These are phyloP conservation scores for Notocelia uddmanniana DNA, from an alignment of 2,888 invertebrate species.

Conservation along the genomic window DNA sequence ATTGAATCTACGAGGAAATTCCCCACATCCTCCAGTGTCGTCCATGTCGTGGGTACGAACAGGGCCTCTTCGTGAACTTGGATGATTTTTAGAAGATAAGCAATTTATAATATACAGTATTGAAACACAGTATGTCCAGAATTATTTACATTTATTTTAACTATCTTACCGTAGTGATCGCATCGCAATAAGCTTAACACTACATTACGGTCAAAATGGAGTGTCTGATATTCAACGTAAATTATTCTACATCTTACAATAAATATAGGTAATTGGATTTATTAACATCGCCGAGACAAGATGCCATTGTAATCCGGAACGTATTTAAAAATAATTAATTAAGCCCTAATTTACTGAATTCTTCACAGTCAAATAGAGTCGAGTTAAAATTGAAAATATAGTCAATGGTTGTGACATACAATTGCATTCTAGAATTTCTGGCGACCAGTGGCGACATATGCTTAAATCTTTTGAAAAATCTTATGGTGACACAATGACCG, in stretches of 20 bases:
- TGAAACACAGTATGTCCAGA: constrained; percentile 56
- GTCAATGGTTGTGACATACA: constrained; percentile 20
- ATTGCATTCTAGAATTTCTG: background rate
- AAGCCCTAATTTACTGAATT: constrained; percentile 19
- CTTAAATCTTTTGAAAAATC: background rate
- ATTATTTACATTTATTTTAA: constrained; percentile 69
- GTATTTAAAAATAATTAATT: constrained; percentile 21
- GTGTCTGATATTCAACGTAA: constrained; percentile 49
- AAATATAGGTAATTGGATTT: constrained; percentile 58
- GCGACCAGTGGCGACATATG: background rate
- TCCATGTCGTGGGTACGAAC: too few species aligned
- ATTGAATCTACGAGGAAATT: too few species aligned
- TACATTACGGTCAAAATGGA: constrained; percentile 56
- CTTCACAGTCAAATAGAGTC: constrained; percentile 26
- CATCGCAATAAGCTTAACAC: constrained; percentile 41
- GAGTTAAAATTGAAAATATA: constrained; percentile 2
- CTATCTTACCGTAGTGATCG: constrained; percentile 43
- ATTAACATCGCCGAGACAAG: constrained; percentile 31
- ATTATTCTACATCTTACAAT: constrained; percentile 63
- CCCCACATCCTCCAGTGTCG: too few species aligned
- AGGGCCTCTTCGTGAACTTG: too few species aligned
- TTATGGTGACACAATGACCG: too few species aligned
- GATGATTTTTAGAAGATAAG: background rate
- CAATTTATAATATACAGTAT: constrained; percentile 31
- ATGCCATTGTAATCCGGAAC: background rate